Evolutionary conservation across 2,888 invertebrate species (phyloP), one percentile per base, ranked within the genome.

Genomic region (Eupithecia pulchellata): DNA sequence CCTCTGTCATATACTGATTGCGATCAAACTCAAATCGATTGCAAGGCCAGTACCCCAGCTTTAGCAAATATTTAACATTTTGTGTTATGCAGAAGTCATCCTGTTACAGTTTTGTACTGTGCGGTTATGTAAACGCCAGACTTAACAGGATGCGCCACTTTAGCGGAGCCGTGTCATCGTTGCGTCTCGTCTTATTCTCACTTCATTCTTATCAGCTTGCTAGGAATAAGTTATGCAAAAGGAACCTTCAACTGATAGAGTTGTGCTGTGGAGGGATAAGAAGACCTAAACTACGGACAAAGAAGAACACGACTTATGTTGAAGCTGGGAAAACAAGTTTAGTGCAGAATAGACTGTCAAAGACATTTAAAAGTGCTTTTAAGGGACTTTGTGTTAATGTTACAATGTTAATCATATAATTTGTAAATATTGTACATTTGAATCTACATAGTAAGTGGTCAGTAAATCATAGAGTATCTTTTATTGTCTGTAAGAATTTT

Each of bases 1-100:
- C 96, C 96, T 92, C 95, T 98, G 87, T 95, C 95, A 84, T 97
- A 96, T 94, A 95, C 95, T 90, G 97, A 96, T 93, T 89, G 94
- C 84, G 95, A 95, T 92, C 95, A 96, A 81, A 95, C 95, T 88
- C 96, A 95, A 92, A 95, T 99, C 91, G 98, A 99, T 96, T 98
- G 98, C 96, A 99, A 98, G 96, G 96, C 96, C 90, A 97, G 97
- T 93, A 95, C 95, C 89, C 91, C 94, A 83, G 92, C 92, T 86
- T 86, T 96, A 84, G 89, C 93, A 77, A 95, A 89, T 92, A 94
- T 95, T 84, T 95, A 94, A 94, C 92, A 93, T 91, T 88, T 89
- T 89, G 84, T 91, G 80, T 86, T 88, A 81, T 86, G 89, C 88
- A 86, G 86, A 82, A 86, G 80, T 88, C 88, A 85, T 86, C 85